Percentiles rank a stretch among this genome's conserved stretches.
phyloP scores from a whole-genome alignment of 2,113 vertebrate genomes.

The Dendropsophus ebraccatus region DNA sequence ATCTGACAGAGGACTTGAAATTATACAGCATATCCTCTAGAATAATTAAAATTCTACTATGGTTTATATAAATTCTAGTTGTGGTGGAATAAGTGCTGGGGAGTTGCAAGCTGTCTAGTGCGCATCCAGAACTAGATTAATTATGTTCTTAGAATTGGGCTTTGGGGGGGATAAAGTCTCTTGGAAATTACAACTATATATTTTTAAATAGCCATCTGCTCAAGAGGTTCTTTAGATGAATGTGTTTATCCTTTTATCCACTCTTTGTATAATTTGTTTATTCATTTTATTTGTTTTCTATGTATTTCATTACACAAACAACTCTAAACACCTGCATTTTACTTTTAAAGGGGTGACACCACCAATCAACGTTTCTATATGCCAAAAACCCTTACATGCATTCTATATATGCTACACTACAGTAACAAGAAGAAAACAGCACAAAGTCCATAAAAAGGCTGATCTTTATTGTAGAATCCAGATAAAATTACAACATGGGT shows the following conservation, averaged over 20 bases:
- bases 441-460: no score
- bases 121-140: not conserved
- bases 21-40: not conserved
- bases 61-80: not conserved
- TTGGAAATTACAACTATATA: slow-evolving; percentile 1
- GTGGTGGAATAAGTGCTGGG: not conserved
- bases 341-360: not conserved
- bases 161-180: not conserved
- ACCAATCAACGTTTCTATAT: no score
- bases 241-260: not conserved
- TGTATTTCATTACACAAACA: not conserved
- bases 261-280: not conserved
- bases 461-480: no score
- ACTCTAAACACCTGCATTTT: not conserved
- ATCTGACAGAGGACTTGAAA: not conserved
- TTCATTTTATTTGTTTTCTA: not conserved
- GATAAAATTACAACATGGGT: no score
- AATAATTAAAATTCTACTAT: slow-evolving; percentile 16
- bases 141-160: not conserved
- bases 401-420: no score
- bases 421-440: no score
- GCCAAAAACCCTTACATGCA: no score
- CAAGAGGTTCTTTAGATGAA: not conserved
- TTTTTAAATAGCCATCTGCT: slow-evolving; percentile 22
- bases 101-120: not conserved